These are phyloP conservation scores for Tridacna gigas DNA, from an alignment of 2,888 invertebrate species.

Conservation along the genomic window DNA sequence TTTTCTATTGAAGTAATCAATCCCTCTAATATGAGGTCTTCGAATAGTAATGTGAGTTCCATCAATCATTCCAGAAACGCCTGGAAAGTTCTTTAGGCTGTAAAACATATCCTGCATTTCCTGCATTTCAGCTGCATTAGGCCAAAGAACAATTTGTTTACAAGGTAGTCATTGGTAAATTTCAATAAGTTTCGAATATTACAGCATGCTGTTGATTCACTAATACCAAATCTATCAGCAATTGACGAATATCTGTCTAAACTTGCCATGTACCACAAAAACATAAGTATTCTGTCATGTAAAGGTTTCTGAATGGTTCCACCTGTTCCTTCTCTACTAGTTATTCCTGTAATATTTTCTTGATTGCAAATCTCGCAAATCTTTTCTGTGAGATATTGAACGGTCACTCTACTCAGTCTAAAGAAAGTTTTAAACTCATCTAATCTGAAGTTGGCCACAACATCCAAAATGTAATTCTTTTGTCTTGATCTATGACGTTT, in stretches of 20 bases:
- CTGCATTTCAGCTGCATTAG: slow-evolving; percentile 16
- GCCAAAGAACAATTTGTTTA: slow-evolving; percentile 34
- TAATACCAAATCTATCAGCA: slow-evolving; percentile 40
- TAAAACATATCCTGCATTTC: slow-evolving; percentile 32
- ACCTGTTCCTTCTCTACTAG: slow-evolving; percentile 9
- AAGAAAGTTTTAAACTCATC: slow-evolving; percentile 32
- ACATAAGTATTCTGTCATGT: slow-evolving; percentile 19
- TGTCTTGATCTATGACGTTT: slow-evolving; percentile 22
- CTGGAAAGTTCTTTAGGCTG: slow-evolving; percentile 31
- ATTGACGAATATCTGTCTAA: slow-evolving; percentile 33
- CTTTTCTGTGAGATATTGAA: neutral
- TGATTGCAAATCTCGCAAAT: slow-evolving; percentile 18
- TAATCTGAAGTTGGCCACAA: slow-evolving; percentile 27
- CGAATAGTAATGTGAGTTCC: slow-evolving; percentile 40
- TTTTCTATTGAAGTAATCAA: slow-evolving; percentile 40
- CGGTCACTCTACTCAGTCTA: slow-evolving; percentile 15
- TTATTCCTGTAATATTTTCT: slow-evolving; percentile 21
- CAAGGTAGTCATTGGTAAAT: slow-evolving; percentile 25
- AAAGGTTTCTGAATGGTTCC: slow-evolving; percentile 19
- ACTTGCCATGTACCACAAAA: slow-evolving; percentile 43
- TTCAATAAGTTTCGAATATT: slow-evolving; percentile 25
- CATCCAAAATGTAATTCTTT: slow-evolving; percentile 13
- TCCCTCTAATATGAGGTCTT: slow-evolving; percentile 21
- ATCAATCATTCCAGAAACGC: slow-evolving; percentile 34
- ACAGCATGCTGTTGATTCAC: slow-evolving; percentile 32